Conservation (phyloP, 2,797 vertebrate genomes). For the Spondyliosoma cantharus region DNA sequence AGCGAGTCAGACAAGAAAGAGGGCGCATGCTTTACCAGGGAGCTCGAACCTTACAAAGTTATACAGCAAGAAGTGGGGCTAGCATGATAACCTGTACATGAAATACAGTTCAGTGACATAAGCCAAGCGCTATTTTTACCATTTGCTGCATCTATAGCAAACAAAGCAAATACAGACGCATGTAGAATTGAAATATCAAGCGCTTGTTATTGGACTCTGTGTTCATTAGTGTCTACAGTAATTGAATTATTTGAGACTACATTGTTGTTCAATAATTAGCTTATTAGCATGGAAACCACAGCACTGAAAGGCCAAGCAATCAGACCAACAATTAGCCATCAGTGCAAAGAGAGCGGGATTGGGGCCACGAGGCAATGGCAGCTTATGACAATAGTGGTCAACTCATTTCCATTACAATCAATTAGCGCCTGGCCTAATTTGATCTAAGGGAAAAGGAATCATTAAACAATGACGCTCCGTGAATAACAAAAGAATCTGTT, state of each 20-base stretch:
- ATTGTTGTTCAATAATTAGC: constrained; percentile 82
- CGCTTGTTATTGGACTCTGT: constrained; percentile 62
- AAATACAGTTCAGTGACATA: constrained; percentile 7
- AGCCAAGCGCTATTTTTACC: constrained; percentile 17
- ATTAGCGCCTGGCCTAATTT: constrained; percentile 77
- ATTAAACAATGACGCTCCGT: constrained; percentile 56
- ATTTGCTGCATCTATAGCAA: constrained; percentile 22
- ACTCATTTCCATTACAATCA: constrained; percentile 82
- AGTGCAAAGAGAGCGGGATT: constrained; percentile 70
- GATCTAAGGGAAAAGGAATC: constrained; percentile 69
- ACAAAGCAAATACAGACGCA: constrained; percentile 35
- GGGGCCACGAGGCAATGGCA: constrained; percentile 63
- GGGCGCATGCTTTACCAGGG: no score
- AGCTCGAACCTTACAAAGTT: background rate
- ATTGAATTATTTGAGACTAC: constrained; percentile 80
- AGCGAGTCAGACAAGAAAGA: no score
- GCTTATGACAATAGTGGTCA: constrained; percentile 78
- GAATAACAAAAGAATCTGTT: constrained; percentile 60
- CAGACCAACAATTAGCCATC: constrained; percentile 78
- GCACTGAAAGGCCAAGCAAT: constrained; percentile 74
- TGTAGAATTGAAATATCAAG: constrained; percentile 70
- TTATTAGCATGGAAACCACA: constrained; percentile 80
- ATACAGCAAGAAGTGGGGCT: background rate
- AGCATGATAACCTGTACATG: constrained; percentile 6
- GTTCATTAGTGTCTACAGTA: constrained; percentile 76